Evolutionary conservation across 2,797 vertebrate species (phyloP), one percentile per base, ranked within the genome.

Genomic region (Oryzias dopingdopingensis): DNA sequence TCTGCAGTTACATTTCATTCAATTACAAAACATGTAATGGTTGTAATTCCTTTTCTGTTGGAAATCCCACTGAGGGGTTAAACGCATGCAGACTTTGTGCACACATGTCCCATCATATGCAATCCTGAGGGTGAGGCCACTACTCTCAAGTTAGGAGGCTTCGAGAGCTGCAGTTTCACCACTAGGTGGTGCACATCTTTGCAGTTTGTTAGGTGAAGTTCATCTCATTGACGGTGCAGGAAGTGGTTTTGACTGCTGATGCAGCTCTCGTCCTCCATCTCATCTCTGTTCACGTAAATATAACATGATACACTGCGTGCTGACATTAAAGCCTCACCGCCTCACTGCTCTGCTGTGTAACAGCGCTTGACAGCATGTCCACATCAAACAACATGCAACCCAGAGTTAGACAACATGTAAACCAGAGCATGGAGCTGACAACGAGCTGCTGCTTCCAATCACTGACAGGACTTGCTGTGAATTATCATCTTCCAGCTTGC

Each of bases 141-240:
- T 22, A 3, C 20, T 22, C 20, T 22, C 20, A 22, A 2, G 20
- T 22, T 22, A 22, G 20, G 20, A 22, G 2, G 10, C 32, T 37
- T 37, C 32, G 12, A 2, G 8, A 12, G n/a, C 1, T 42, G 16
- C 26, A 14, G 52, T 3, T 72, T 2, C 0, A 24, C 77, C 88
- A 87, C 71, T 65, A 89, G 88, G 50, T 77, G 84, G 87, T 0
- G 74, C 62, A 52, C 61, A 6, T 6, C 51, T 52, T 51, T 64
- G n/a, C 69, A 62, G 23, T 29, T 52, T 20, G 22, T 45, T 42
- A 7, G 3, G 29, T 49, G 56, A 24, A 20, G 14, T 26, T 49
- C 2, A 1, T 7, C n/a, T 26, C 40, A 43, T 49, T 24, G 40
- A 16, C 32, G 24, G 50, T 17, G 5, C 4, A 4, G 22, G 14